These are phyloP conservation scores for Poeciliopsis presidionis DNA, from an alignment of 2,797 vertebrate species.

Conservation along the genomic window DNA sequence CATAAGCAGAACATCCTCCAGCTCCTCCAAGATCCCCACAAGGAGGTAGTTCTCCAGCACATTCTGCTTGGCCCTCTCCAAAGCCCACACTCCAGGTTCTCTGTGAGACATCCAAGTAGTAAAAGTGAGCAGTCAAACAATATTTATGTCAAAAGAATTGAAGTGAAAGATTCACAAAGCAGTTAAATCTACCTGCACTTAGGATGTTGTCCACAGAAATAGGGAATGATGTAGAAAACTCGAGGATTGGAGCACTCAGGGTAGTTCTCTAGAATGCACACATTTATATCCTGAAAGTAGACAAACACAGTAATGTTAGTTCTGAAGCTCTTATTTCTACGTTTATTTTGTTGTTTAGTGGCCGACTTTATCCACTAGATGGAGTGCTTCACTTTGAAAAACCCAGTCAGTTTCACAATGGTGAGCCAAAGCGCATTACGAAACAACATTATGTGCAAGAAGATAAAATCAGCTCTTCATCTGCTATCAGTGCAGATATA, in stretches of 20 bases:
- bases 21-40: constrained; percentile 95
- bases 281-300: constrained; percentile 91
- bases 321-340: neutral
- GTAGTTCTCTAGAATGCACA: constrained; percentile 97
- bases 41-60: constrained; percentile 97
- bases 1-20: constrained; percentile 98
- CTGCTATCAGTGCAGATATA: constrained; percentile 8
- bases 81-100: constrained; percentile 96
- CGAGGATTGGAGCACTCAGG: constrained; percentile 97
- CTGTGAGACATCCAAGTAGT: constrained; percentile 67
- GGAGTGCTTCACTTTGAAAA: constrained; percentile 23
- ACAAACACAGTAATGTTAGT: constrained; percentile 19
- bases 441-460: constrained; percentile 36
- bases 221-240: constrained; percentile 98
- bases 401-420: neutral
- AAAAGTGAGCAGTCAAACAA: neutral
- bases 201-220: constrained; percentile 98
- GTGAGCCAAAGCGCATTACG: constrained; percentile 9
- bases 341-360: neutral
- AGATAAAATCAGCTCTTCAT: constrained; percentile 41
- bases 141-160: neutral
- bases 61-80: constrained; percentile 95
- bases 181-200: constrained; percentile 88
- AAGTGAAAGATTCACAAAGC: neutral
- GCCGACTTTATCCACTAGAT: constrained; percentile 50